Evolutionary conservation across 2,888 invertebrate species (phyloP), one percentile per base, ranked within the genome.

Genomic region (Caenorhabditis plicata): DNA sequence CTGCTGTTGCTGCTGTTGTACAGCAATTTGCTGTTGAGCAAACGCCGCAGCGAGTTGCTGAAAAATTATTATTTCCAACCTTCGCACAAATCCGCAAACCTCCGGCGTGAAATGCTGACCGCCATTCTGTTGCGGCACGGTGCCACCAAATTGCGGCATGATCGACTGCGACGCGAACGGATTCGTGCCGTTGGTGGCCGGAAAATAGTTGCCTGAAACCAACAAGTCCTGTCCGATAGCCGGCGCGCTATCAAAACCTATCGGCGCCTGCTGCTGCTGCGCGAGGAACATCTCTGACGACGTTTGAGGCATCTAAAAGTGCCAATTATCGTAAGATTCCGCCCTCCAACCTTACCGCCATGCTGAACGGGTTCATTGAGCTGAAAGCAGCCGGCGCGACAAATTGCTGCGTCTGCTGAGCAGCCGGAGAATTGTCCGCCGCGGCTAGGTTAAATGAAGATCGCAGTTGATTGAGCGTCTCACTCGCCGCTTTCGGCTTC

Each of bases 391-490:
- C 29, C 29, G 29, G 7, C 29, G 29, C 17, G 35, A 33, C 9
- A 55, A 55, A 44, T 49, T 49, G 23, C 44, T 33, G 20, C 48
- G 39, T 33, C 41, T 15, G 51, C 44, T 42, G 39, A 38, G 29
- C 54, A 60, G 43, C 45, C 54, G 5, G 53, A 48, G 41, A 45
- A 41, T 44, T 60, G 7, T 49, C n/a, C n/a, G 52, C 58, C 17
- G 48, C 52, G 20, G 58, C 49, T 11, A 69, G 51, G 35, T 69
- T 69, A 62, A 77, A 77, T 7, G 77, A 77, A 27, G 68, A 69
- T 4, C 77, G 50, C 27, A 77, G 58, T 35, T 77, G 77, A 38
- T 77, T 71, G 29, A 77, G 55, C 7, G 74, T 63, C 49, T 74
- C 66, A 42, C 69, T 72, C 15, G 55, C 48, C 9, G 55, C 49